phyloP scores from a whole-genome alignment of 1,140 invertebrate genomes.

The Saccostrea cuccullata region DNA sequence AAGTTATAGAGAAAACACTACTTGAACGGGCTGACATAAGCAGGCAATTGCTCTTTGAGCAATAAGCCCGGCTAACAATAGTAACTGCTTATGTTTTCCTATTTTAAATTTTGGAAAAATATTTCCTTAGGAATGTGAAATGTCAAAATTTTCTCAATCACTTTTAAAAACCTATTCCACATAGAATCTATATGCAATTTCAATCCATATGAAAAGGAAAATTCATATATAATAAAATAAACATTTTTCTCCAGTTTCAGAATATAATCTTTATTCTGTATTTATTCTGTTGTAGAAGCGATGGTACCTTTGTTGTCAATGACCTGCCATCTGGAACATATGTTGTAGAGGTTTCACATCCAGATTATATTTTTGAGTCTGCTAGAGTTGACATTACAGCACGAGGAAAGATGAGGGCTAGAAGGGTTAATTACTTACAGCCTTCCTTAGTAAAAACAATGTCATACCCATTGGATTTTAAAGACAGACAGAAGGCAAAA shows the following conservation, averaged over 20 bases:
- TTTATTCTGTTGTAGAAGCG: constrained; percentile 76
- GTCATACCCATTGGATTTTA: constrained; percentile 93
- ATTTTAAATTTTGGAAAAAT: too few species aligned
- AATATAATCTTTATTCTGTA: not conserved
- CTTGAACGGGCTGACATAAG: too few species aligned
- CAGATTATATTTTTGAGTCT: constrained; percentile 87
- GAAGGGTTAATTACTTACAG: constrained; percentile 97
- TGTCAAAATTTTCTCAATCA: too few species aligned
- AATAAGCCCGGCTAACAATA: too few species aligned
- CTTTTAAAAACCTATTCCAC: too few species aligned
- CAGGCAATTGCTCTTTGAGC: too few species aligned
- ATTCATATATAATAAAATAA: not conserved
- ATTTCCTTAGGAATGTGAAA: too few species aligned
- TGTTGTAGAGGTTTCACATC: constrained; percentile 94
- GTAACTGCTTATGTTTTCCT: too few species aligned
- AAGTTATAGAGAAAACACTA: too few species aligned
- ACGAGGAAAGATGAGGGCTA: constrained; percentile 93
- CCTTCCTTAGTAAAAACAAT: constrained; percentile 85
- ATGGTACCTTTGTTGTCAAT: constrained; percentile 94
- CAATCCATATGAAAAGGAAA: not conserved
- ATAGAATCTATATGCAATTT: too few species aligned
- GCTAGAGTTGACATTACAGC: constrained; percentile 76
- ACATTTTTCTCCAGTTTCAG: not conserved
- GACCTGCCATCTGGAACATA: constrained; percentile 96
- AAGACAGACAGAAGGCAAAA: constrained; percentile 87